phyloP scores from a whole-genome alignment of 2,888 invertebrate species.

The Uropetala carovei region DNA sequence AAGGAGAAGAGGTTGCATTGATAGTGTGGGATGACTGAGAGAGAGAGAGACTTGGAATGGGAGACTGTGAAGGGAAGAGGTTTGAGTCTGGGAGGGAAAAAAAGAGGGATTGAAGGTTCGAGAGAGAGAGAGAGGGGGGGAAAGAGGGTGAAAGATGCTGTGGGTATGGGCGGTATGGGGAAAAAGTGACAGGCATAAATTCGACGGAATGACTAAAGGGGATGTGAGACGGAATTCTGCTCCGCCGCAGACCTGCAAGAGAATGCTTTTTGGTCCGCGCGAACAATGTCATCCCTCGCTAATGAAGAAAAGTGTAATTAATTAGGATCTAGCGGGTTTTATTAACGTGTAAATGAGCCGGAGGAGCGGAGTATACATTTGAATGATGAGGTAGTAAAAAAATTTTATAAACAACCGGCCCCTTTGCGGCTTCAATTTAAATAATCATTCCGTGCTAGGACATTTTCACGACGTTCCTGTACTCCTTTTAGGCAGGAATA shows the following conservation, averaged over 20 bases:
- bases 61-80: background rate
- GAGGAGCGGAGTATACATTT: background rate
- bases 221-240: background rate
- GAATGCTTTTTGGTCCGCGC: background rate
- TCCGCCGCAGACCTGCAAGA: background rate
- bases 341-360: background rate
- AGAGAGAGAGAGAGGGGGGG: too few relatives aligned
- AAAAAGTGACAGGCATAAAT: background rate
- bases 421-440: background rate
- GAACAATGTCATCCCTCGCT: background rate
- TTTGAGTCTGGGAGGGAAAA: background rate
- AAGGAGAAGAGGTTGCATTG: constrained; percentile 1
- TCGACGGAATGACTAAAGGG: background rate
- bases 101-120: background rate
- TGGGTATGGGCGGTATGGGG: too few relatives aligned
- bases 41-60: background rate
- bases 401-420: background rate
- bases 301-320: background rate
- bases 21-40: background rate
- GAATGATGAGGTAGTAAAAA: background rate
- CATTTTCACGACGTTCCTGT: too few relatives aligned
- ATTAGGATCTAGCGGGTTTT: background rate
- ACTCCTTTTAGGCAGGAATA: too few relatives aligned
- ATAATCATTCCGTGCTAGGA: background rate
- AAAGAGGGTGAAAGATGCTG: too few relatives aligned